Conservation (phyloP, 2,797 vertebrate species). For the Spea hammondii region DNA sequence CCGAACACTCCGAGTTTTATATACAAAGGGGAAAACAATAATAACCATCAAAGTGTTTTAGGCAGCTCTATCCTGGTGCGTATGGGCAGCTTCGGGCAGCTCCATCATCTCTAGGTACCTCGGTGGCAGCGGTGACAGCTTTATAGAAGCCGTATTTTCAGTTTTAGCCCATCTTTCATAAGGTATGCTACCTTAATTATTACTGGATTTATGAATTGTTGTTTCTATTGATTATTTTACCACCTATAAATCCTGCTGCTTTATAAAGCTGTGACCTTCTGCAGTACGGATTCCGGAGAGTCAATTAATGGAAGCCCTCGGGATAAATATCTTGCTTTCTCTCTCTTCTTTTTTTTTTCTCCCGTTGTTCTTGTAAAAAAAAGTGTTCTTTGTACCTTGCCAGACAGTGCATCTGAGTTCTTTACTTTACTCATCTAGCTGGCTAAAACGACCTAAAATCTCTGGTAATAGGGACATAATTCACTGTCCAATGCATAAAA, state of each 20-base stretch:
- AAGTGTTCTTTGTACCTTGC: conserved; percentile 57
- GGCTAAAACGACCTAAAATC: conserved; percentile 20
- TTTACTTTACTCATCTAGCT: conserved; percentile 5
- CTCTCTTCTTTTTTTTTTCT: conserved; percentile 1
- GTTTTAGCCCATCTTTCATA: conserved; percentile 31
- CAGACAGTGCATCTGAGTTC: conserved; percentile 41
- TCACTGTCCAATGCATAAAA: conserved; percentile 48
- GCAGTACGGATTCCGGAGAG: conserved; percentile 30
- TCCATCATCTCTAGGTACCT: conserved; percentile 20
- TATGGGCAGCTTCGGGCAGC: not conserved
- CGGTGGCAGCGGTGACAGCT: conserved; percentile 14
- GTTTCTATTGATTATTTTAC: conserved; percentile 55
- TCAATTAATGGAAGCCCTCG: conserved; percentile 52
- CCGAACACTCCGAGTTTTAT: not conserved
- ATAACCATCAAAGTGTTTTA: not conserved
- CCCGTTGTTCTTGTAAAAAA: conserved; percentile 42
- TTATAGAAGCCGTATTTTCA: conserved; percentile 39
- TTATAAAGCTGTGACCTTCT: conserved; percentile 45
- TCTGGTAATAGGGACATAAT: conserved; percentile 55
- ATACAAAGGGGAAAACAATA: not conserved
- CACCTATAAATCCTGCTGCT: conserved; percentile 53
- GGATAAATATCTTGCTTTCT: conserved; percentile 52
- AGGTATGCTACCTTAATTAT: conserved; percentile 54
- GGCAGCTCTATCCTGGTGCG: not conserved
- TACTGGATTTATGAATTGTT: conserved; percentile 59